phyloP scores from a whole-genome alignment of 1,140 invertebrate species.

The Neodiprion fabricii region DNA sequence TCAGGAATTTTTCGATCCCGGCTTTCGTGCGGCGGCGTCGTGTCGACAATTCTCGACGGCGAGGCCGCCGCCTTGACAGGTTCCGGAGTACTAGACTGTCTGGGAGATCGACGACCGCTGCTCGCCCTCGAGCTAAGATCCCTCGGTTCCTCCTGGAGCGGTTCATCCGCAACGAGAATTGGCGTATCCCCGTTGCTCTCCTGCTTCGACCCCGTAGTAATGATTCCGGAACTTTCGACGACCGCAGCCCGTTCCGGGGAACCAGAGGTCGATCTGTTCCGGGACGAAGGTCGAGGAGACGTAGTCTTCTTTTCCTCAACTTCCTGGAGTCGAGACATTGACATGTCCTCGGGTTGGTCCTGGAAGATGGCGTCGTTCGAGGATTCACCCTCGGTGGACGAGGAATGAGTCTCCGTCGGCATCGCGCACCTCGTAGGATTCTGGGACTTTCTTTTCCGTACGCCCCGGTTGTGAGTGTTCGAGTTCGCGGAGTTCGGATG shows the following conservation, averaged over 20 bases:
- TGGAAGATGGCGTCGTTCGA: constrained; percentile 70
- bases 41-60: constrained; percentile 7
- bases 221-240: neutral
- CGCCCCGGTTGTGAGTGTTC: constrained; percentile 43
- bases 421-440: constrained; percentile 87
- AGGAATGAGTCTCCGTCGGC: constrained; percentile 63
- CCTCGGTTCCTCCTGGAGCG: constrained; percentile 49
- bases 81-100: constrained; percentile 42
- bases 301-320: constrained; percentile 48
- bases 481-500: constrained; percentile 45
- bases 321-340: constrained; percentile 57
- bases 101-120: constrained; percentile 41
- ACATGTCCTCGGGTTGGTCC: constrained; percentile 67
- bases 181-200: neutral
- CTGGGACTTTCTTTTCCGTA: constrained; percentile 87
- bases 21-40: constrained; percentile 24
- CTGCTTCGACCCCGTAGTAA: neutral
- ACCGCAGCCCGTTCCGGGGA: constrained; percentile 28
- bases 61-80: constrained; percentile 29
- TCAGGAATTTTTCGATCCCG: constrained; percentile 26
- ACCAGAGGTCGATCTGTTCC: constrained; percentile 31
- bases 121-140: constrained; percentile 56
- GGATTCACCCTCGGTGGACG: constrained; percentile 70
- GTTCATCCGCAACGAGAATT: constrained; percentile 31
- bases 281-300: constrained; percentile 30